Evolutionary conservation across 2,888 invertebrate species (phyloP).

Genomic region (Cybosia mesomella): DNA sequence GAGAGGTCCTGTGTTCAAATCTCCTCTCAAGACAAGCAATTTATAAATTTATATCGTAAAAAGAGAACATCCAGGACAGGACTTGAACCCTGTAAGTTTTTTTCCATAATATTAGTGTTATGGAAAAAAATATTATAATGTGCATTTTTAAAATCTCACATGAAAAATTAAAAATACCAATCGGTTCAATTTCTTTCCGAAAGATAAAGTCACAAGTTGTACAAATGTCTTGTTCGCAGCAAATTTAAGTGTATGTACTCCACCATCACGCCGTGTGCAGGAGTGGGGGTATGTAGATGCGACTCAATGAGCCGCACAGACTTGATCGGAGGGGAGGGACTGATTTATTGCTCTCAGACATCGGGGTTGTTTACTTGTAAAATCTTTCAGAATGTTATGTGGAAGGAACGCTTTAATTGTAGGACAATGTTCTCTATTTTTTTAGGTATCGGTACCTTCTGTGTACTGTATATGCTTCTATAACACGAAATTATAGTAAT

Average conservation of each 20-base stretch:
- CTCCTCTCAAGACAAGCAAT: too few species aligned
- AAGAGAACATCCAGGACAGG: too few species aligned
- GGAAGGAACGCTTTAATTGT: neutral
- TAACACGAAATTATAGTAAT: too few species aligned
- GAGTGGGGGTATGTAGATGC: constrained; percentile 35
- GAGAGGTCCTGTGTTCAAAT: too few species aligned
- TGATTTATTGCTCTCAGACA: constrained; percentile 31
- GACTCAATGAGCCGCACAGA: constrained; percentile 39
- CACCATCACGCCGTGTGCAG: constrained; percentile 5
- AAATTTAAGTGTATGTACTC: constrained; percentile 1
- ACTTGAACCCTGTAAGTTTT: too few species aligned
- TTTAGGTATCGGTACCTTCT: neutral
- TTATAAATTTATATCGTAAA: too few species aligned
- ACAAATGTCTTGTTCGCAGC: neutral
- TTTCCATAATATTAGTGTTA: too few species aligned
- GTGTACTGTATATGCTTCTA: neutral
- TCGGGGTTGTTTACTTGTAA: constrained; percentile 5
- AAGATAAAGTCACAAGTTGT: neutral
- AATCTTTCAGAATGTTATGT: neutral
- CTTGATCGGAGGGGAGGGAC: constrained; percentile 34
- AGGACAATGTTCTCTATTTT: neutral
- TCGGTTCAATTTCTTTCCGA: too few species aligned
- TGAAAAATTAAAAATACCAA: too few species aligned
- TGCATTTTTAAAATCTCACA: too few species aligned
- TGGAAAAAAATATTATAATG: too few species aligned